Percentiles rank a stretch among this genome's conserved stretches.
phyloP scores from a whole-genome alignment of 2,797 vertebrate species.

The Tapirus indicus region DNA sequence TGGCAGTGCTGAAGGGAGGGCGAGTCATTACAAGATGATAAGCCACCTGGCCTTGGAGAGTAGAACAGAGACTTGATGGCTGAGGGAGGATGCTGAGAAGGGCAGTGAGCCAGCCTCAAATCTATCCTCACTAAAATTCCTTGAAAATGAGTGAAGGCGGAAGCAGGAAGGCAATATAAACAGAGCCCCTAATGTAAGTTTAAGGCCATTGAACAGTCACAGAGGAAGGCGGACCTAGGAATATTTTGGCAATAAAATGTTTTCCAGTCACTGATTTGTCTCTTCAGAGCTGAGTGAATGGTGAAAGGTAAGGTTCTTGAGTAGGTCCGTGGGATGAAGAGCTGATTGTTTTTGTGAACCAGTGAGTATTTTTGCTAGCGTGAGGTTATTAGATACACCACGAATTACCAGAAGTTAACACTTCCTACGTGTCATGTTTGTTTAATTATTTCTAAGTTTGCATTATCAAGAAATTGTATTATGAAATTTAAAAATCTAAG shows the following conservation, averaged over 20 bases:
- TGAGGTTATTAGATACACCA: neutral
- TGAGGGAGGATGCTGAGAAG: neutral
- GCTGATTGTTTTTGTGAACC: neutral
- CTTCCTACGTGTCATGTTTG: neutral
- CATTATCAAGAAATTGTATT: conserved; percentile 2
- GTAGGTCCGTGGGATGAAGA: neutral
- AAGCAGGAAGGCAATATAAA: neutral
- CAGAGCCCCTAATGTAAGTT: neutral
- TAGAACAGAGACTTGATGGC: neutral
- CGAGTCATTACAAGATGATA: neutral
- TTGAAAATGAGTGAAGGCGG: neutral
- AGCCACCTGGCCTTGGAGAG: neutral
- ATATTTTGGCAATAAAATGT: neutral
- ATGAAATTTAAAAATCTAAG: conserved; percentile 2
- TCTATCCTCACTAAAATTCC: neutral
- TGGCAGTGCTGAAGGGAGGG: neutral
- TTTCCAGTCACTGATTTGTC: neutral
- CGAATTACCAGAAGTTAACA: neutral
- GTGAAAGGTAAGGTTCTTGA: neutral
- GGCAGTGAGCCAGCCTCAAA: neutral
- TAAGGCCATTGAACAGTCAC: neutral
- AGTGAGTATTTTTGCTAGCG: neutral
- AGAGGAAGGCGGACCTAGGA: neutral
- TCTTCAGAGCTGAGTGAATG: conserved; percentile 1
- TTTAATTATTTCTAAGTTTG: neutral